Percentiles rank a stretch among this genome's conserved stretches.
Conservation (phyloP, 2,888 invertebrate genomes). For the Atethmia centrago region DNA sequence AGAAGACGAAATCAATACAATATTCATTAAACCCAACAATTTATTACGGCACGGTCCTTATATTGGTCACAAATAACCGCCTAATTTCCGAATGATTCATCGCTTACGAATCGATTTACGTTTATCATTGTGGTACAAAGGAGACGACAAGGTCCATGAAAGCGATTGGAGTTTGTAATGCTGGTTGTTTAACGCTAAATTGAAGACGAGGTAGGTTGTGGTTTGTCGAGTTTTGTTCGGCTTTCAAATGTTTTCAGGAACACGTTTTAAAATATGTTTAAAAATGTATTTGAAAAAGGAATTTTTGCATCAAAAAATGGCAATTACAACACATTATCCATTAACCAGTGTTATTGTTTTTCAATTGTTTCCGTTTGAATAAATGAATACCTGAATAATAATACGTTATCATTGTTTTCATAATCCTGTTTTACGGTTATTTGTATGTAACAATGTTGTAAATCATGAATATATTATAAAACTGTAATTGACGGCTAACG, state of each 20-base stretch:
- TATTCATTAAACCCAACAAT: slow-evolving; percentile 44
- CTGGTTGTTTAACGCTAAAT: slow-evolving; percentile 30
- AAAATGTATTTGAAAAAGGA: neutral
- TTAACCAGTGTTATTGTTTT: neutral
- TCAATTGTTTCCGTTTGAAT: neutral
- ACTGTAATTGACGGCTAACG: slow-evolving; percentile 1
- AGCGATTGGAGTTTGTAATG: slow-evolving; percentile 20
- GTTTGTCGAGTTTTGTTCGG: slow-evolving; percentile 19
- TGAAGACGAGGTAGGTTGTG: slow-evolving; percentile 56
- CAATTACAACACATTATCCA: neutral
- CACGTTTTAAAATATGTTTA: neutral
- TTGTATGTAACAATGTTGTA: neutral
- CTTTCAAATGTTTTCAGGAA: neutral
- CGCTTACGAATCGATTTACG: slow-evolving; percentile 55
- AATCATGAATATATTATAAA: slow-evolving; percentile 17
- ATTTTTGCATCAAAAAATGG: neutral
- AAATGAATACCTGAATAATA: neutral
- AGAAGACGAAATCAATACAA: slow-evolving; percentile 36
- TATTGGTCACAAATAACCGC: slow-evolving; percentile 52
- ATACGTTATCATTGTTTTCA: neutral
- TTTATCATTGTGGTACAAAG: slow-evolving; percentile 59
- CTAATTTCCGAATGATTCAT: slow-evolving; percentile 63
- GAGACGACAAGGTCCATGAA: slow-evolving; percentile 35
- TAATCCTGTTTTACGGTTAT: neutral
- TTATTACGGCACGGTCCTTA: slow-evolving; percentile 38